phyloP scores from a whole-genome alignment of 2,113 vertebrate species.

The Martes martes region DNA sequence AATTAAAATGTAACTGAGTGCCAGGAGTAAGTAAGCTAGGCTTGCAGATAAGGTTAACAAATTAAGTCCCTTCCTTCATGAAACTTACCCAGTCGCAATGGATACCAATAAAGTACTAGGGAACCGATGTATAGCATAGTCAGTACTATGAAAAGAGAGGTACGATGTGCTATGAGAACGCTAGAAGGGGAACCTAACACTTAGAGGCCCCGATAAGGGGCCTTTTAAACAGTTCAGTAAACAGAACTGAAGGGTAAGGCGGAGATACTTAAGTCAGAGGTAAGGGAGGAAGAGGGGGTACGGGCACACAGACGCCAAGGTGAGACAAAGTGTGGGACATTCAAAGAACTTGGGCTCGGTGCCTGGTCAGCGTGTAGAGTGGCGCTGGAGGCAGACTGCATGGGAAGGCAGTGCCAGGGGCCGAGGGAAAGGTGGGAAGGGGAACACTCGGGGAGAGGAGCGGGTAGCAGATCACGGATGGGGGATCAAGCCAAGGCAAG shows the following conservation, averaged over 20 bases:
- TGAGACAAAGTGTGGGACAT: background rate
- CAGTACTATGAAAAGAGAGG: background rate
- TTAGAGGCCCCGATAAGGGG: background rate
- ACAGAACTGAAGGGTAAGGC: background rate
- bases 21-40: background rate
- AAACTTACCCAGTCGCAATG: background rate
- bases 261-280: background rate
- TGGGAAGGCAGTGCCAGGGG: accelerated
- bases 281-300: background rate
- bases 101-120: background rate
- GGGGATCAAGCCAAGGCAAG: background rate
- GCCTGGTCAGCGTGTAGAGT: background rate
- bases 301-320: background rate
- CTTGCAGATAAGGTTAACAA: constrained; percentile 1
- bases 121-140: background rate
- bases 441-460: background rate
- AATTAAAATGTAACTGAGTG: background rate
- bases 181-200: background rate
- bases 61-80: background rate
- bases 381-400: background rate
- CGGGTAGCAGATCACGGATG: background rate
- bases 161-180: background rate
- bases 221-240: background rate
- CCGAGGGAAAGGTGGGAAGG: background rate
- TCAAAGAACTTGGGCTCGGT: background rate